Evolutionary conservation across 1,140 invertebrate genomes (phyloP), one percentile per base, ranked within the genome.

Genomic region (Pseudomyrmex dendroicus): DNA sequence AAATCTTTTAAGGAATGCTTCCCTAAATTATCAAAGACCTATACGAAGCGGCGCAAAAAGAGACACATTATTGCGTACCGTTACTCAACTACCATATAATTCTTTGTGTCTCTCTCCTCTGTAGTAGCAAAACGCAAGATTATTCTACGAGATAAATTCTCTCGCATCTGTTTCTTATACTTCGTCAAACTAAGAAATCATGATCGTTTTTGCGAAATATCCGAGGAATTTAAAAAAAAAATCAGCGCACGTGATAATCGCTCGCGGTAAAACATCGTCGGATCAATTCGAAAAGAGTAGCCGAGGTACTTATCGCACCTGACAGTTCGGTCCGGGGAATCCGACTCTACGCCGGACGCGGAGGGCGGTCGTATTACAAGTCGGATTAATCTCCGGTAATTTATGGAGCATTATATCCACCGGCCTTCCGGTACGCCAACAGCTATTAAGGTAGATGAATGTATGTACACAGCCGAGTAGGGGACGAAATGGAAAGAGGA

Each of bases 311-410:
- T 20, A 78, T 59, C 54, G 56, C 76, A 86, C 70, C 70, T 85
- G 84, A 61, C 64, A 54, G 35, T 35, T 62, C 25, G 68, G 67
- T 84, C 67, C 56, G n/a, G 52, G 46, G 67, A 44, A 56, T 62
- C 48, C n/a, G 35, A 85, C 62, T 73, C 22, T 22, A 52, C 44
- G 52, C 46, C n/a, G 57, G 70, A 20, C 54, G 46, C 35, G 59
- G 62, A 57, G 61, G 62, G 46, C 44, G 48, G 20, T 44, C 52
- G 84, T 76, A 78, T 62, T 35, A 35, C 35, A 72, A 66, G 78
- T 20, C 25, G 73, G 82, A 87, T 86, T 86, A 87, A 86, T 87
- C 80, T 83, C 56, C 61, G 54, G 73, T 68, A 86, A 87, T 84
- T 86, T 80, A 86, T 56, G 85, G 66, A 70, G 63, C 25, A 84